Evolutionary conservation across 2,888 invertebrate species (phyloP).

Genomic region (Micoletzkya japonica): DNA sequence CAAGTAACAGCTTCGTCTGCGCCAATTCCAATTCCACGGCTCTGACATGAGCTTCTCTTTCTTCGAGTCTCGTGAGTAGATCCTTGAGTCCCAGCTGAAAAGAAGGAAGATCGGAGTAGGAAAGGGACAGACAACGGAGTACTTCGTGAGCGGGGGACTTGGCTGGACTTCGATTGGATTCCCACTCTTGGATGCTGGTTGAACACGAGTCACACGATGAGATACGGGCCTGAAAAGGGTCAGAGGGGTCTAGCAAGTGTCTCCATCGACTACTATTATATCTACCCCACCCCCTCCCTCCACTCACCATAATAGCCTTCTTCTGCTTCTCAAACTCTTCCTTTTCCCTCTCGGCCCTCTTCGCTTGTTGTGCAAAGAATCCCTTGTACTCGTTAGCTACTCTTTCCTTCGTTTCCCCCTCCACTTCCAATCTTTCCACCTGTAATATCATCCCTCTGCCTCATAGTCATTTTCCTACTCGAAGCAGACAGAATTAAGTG

Average conservation of each 20-base stretch:
- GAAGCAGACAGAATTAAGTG: no score
- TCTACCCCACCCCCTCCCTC: neutral
- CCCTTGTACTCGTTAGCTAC: slow-evolving; percentile 52
- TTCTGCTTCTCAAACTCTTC: slow-evolving; percentile 50
- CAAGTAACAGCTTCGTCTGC: slow-evolving; percentile 92
- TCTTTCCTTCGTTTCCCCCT: slow-evolving; percentile 55
- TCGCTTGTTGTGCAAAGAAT: slow-evolving; percentile 49
- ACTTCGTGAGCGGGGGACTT: slow-evolving; percentile 28
- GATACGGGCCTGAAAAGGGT: slow-evolving; percentile 35
- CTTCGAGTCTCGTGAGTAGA: slow-evolving; percentile 44
- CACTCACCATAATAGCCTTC: slow-evolving; percentile 49
- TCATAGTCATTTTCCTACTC: no score
- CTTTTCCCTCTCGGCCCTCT: slow-evolving; percentile 46
- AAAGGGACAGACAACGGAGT: neutral
- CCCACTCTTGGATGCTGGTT: slow-evolving; percentile 44
- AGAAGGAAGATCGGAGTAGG: no score
- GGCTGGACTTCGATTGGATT: slow-evolving; percentile 41
- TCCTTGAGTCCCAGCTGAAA: slow-evolving; percentile 30
- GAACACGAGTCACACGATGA: slow-evolving; percentile 45
- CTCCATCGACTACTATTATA: neutral
- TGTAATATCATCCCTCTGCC: no score
- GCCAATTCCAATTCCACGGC: slow-evolving; percentile 87
- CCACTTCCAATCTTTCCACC: slow-evolving; percentile 48
- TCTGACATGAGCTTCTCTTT: slow-evolving; percentile 54
- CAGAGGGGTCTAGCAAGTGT: neutral